Conservation (phyloP, 2,888 invertebrate genomes). For the Mayetiola destructor region DNA sequence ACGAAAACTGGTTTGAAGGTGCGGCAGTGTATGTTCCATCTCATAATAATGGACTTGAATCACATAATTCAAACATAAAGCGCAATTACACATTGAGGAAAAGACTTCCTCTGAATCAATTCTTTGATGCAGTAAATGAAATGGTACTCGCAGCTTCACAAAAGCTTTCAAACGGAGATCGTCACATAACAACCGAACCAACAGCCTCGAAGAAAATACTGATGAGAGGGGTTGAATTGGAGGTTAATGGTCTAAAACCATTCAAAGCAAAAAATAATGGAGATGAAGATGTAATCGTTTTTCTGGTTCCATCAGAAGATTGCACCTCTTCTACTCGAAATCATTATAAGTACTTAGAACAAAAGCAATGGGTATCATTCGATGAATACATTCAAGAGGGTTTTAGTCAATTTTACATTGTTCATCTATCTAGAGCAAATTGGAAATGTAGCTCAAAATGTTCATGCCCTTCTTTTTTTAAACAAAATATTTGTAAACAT, state of each 20-base stretch:
- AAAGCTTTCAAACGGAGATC: not conserved
- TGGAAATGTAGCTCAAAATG: not conserved
- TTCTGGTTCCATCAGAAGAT: not conserved
- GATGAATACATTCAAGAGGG: not conserved
- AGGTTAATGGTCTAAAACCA: not conserved
- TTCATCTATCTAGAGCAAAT: not conserved
- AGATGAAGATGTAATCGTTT: not conserved
- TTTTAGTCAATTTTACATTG: not conserved
- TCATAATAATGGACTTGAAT: not conserved
- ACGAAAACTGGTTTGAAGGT: not conserved
- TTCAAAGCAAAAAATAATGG: not conserved
- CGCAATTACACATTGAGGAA: not conserved
- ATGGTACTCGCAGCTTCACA: not conserved
- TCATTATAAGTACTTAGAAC: not conserved
- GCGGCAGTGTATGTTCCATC: not conserved
- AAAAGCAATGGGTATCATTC: not conserved
- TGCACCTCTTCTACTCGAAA: not conserved
- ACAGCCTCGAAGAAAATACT: not conserved
- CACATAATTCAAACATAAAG: not conserved
- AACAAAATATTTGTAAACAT: not conserved
- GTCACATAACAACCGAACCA: not conserved
- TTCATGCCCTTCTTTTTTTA: not conserved
- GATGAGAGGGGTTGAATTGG: not conserved
- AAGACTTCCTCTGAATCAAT: not conserved
- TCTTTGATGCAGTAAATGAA: not conserved